Conservation (phyloP, 2,113 vertebrate genomes). For the Mixornis gularis region DNA sequence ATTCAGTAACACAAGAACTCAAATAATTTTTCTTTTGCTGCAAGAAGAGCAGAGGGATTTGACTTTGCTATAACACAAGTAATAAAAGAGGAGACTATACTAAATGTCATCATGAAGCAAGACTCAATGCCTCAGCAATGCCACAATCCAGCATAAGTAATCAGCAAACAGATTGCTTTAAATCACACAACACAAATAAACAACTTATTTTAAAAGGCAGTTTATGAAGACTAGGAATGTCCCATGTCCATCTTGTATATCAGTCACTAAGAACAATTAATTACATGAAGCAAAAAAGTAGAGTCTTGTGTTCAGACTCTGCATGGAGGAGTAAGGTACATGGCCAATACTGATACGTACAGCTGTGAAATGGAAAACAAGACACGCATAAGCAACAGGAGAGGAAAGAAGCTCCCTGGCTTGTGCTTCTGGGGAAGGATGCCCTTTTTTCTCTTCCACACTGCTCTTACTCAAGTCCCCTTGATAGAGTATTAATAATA, state of each 20-base stretch:
- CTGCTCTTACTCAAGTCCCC: neutral
- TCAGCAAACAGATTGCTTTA: neutral
- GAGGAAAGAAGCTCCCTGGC: neutral
- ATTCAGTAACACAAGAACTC: neutral
- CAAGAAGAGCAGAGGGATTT: neutral
- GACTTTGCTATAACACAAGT: neutral
- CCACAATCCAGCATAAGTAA: neutral
- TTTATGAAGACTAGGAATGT: neutral
- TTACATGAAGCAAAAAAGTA: neutral
- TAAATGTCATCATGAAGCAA: neutral
- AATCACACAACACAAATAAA: neutral
- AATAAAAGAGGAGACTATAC: neutral
- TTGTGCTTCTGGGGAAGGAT: neutral
- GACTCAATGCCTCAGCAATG: neutral
- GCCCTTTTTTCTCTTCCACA: neutral
- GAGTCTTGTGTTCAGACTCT: neutral
- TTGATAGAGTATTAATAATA: neutral
- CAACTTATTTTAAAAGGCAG: neutral
- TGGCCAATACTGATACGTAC: rapidly evolving
- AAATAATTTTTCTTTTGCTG: neutral
- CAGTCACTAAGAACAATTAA: neutral
- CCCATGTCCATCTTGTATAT: too few relatives aligned
- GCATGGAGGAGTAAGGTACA: neutral
- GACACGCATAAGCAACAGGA: neutral
- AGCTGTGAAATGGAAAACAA: neutral